Base-by-base conservation (phyloP, 2,888 invertebrate genomes). In the Auanema freiburgensis region DNA sequence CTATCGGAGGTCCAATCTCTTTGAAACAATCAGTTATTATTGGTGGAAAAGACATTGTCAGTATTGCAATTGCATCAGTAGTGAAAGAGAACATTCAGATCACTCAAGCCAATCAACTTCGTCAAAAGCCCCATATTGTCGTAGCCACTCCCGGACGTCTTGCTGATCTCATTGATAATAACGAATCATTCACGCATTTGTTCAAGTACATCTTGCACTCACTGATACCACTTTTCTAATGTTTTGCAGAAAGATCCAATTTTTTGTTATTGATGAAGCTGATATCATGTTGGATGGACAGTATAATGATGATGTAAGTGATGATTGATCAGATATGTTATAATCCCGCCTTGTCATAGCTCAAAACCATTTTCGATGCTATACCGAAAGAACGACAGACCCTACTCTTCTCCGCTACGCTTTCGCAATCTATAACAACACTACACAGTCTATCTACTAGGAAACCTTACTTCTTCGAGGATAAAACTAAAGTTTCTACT, bases 111-210 rank as follows among this genome's bases (percentile, higher is more conserved):
- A 87, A 89, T 78, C 91, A 92, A 78, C 86, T 97, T 21, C 88
- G 90, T 12, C 90, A 89, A 71, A 88, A 90, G 59, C 97, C 97
- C 0, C 97, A 98, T 84, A 90, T 98, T 75, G 91, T 98, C 1
- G 91, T 98, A 0, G 92, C 96, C 0, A 97, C 97, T 84, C 97
- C 98, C 0, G 98, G 98, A 1, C 85, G 96, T 18, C 85, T 98
- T 44, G 92, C 92, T 0, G 97, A 97, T 85, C 94, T 95, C 84
- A 88, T 97, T 11, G 89, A 91, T 58, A 92, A 92, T 67, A 85
- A 86, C 67, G 83, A 84, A 41, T 84, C 85, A 65, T 84, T 80
- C 55, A 57, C 64, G 11, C 67, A 67, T 16, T 89, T 89, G 1
- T 88, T 94, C 72, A 89, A 50, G 63, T 63, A 50, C 2, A 8